Conservation (phyloP, 2,888 invertebrate genomes). For the Cryptocephalus moraei region DNA sequence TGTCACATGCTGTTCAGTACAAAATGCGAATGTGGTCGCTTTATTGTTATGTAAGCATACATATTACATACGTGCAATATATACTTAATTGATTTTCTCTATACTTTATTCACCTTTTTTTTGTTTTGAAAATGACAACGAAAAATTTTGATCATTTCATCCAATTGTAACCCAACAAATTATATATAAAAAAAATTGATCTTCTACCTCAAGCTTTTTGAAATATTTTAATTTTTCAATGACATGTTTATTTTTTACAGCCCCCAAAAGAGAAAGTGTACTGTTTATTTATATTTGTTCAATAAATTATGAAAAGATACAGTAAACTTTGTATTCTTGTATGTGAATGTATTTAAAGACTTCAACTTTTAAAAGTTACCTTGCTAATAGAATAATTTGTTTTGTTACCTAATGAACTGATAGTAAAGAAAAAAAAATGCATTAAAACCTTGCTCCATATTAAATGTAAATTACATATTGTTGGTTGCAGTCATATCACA, state of each 20-base stretch:
- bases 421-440: too few species aligned
- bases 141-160: constrained; percentile 8
- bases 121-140: constrained; percentile 1
- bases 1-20: constrained; percentile 37
- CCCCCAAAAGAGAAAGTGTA: constrained; percentile 15
- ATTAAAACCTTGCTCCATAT: too few species aligned
- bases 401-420: too few species aligned
- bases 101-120: constrained; percentile 11
- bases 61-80: constrained; percentile 36
- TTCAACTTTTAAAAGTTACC: too few species aligned
- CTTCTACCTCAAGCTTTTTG: constrained; percentile 13
- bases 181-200: background rate
- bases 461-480: too few species aligned
- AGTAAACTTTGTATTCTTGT: too few species aligned
- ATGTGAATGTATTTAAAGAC: too few species aligned
- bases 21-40: constrained; percentile 31
- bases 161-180: background rate
- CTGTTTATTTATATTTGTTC: constrained; percentile 23
- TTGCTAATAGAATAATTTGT: too few species aligned
- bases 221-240: constrained; percentile 6
- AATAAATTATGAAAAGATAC: constrained; percentile 19
- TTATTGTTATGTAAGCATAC: constrained; percentile 32
- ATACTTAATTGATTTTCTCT: constrained; percentile 25
- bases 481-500: too few species aligned
- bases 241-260: constrained; percentile 9